These are phyloP conservation scores for Seira musarum DNA, from an alignment of 2,888 invertebrate species.

Conservation along the genomic window DNA sequence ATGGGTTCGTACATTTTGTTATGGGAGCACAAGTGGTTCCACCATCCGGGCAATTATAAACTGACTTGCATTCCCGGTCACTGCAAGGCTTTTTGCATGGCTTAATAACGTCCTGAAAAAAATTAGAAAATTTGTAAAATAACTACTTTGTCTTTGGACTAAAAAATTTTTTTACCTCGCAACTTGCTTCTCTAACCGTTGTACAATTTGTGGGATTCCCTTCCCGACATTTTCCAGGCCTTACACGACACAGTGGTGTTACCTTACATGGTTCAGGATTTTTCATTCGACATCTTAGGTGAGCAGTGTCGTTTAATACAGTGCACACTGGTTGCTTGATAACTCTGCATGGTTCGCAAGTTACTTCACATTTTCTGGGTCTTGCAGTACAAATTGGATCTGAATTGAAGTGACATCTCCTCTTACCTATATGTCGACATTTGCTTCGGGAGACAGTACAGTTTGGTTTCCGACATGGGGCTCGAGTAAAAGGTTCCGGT, in stretches of 20 bases:
- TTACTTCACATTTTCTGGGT: conserved; percentile 18
- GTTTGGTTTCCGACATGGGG: neutral
- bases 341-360: conserved; percentile 9
- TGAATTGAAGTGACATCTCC: too few species aligned
- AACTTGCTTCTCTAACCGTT: neutral
- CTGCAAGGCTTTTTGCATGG: conserved; percentile 36
- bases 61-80: neutral
- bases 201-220: neutral
- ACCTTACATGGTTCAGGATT: neutral
- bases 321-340: conserved; percentile 1
- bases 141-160: neutral
- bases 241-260: neutral
- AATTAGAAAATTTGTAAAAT: neutral
- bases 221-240: neutral
- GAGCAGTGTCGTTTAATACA: neutral
- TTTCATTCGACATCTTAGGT: neutral
- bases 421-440: too few species aligned
- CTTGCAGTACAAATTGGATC: neutral
- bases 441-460: conserved; percentile 12
- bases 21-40: neutral
- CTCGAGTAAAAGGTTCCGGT: neutral
- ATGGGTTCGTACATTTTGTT: conserved; percentile 15
- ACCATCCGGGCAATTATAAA: neutral
- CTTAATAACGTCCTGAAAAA: neutral
- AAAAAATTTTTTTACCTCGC: neutral